Conservation (phyloP, 2,888 invertebrate genomes). For the Rhodophaea formosa region DNA sequence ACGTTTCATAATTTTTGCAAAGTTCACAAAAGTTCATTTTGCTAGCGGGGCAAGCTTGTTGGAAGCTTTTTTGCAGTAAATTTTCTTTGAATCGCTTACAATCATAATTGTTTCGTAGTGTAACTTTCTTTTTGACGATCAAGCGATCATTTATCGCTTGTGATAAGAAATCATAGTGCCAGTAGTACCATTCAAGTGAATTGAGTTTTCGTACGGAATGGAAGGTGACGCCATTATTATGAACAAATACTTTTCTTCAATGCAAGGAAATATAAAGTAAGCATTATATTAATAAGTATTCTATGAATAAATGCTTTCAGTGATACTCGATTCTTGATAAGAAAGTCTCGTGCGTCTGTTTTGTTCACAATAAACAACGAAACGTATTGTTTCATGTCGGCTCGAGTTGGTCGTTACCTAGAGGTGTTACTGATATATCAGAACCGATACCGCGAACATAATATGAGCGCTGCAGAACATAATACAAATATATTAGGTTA, state of each 20-base stretch:
- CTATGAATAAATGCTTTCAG: not conserved
- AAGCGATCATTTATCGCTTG: not conserved
- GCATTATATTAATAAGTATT: constrained; percentile 19
- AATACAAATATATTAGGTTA: no score
- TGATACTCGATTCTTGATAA: not conserved
- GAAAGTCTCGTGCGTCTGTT: not conserved
- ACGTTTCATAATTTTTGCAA: not conserved
- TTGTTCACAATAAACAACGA: not conserved
- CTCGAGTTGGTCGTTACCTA: no score
- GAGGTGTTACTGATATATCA: no score
- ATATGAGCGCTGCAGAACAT: no score
- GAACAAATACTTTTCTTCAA: constrained; percentile 54
- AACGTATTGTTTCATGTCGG: no score
- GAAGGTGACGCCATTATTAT: constrained; percentile 37
- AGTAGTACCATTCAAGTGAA: constrained; percentile 2
- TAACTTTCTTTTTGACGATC: not conserved
- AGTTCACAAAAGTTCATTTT: not conserved
- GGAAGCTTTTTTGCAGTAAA: no score
- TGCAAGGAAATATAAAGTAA: constrained; percentile 40
- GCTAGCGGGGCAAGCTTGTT: not conserved
- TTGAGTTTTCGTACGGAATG: constrained; percentile 1
- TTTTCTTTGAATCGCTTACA: no score
- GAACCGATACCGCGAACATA: no score
- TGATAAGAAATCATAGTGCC: constrained; percentile 4
- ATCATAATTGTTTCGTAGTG: no score